Base-by-base conservation (phyloP, 2,113 vertebrate species). In the Todiramphus saurophagus region DNA sequence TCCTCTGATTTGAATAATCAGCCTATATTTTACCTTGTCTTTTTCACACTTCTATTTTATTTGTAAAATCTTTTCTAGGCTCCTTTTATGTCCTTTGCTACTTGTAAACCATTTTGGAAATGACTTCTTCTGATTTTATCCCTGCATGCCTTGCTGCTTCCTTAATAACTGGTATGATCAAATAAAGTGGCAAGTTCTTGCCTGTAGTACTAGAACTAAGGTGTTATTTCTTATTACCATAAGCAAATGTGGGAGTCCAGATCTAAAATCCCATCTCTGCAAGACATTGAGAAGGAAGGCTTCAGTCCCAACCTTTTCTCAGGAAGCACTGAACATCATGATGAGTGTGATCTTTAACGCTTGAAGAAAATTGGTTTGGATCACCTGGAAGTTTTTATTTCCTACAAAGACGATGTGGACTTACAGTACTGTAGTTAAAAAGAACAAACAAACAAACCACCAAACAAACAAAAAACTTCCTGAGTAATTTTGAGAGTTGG, bases 331-430 rank as follows among this genome's bases (percentile, higher is more conserved):
- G 1, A 90, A 31, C 1, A 3, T 44, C 17, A 13, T 2, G 7
- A 44, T 11, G 4, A 63, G 5, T 67, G 13, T 25, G 7, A 19
- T 56, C 39, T 46, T 70, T 64, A 44, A 44, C 33, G 13, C 7
- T 78, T 56, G 64, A 81, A 93, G 35, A 75, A 86, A 89, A 72
- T 18, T 63, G 11, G 0, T 64, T 78, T 72, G 17, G 5, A 51
- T 56, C 35, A 69, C 44, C 23, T 43, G 16, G 37, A 80, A 5
- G 72, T 41, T 67, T 46, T 63, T 17, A 50, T 86, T 87, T 86
- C 39, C 12, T 53, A 44, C 7, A 60, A 21, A 24, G n/a, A 75
- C 0, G 5, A 16, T 5, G 13, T n/a, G 20, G 41, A 64, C 3
- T 33, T 78, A 50, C 2, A 25, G n/a, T 19, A 30, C 1, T 31